A percentile compares a stretch with the other conserved stretches of the same genome.
Evolutionary conservation across 2,113 vertebrate genomes (phyloP).

Genomic region (Lampris megalopsis): DNA sequence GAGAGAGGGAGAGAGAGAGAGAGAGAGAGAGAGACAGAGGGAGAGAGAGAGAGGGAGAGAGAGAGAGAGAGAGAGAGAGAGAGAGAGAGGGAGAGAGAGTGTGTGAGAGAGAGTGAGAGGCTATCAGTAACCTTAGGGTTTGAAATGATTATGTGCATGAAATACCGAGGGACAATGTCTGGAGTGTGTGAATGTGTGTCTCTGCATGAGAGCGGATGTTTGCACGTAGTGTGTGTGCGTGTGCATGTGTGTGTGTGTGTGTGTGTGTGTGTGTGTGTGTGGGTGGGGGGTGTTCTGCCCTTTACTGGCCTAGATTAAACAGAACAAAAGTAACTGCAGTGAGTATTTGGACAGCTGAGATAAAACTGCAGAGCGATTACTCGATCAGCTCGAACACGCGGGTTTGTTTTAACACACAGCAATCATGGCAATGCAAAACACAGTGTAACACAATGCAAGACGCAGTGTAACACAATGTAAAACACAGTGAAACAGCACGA

Average conservation of each 20-base stretch:
- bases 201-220: neutral
- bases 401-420: neutral
- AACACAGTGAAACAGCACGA: too few species aligned
- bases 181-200: neutral
- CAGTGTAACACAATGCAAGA: too few species aligned
- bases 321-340: conserved; percentile 6
- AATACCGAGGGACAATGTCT: neutral
- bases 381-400: conserved; percentile 3
- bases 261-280: neutral
- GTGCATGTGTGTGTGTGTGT: neutral
- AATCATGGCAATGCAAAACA: neutral
- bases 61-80: too few species aligned
- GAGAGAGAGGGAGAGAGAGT: too few species aligned
- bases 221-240: too few species aligned
- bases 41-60: too few species aligned
- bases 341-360: neutral
- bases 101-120: neutral
- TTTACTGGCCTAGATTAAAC: neutral
- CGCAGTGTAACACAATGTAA: too few species aligned
- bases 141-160: conserved; percentile 2
- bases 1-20: too few species aligned
- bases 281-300: neutral
- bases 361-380: conserved; percentile 2
- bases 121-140: neutral
- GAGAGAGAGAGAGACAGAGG: too few species aligned